Evolutionary conservation across 2,888 invertebrate species (phyloP).

Genomic region (Lasioglossum calceatum): DNA sequence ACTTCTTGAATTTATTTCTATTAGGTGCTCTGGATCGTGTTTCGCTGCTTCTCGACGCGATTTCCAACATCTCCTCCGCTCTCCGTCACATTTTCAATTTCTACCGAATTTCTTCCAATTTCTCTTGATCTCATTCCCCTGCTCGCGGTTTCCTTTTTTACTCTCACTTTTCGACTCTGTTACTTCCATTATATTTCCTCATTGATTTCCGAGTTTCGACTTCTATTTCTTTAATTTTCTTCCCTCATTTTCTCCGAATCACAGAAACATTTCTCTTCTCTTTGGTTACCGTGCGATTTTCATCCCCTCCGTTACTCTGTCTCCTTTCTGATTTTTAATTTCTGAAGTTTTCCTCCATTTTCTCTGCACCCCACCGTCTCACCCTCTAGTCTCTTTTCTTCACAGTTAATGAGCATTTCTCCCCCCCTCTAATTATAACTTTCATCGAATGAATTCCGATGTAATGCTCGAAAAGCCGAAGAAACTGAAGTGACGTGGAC

Average conservation of each 20-base stretch:
- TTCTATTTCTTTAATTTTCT: neutral
- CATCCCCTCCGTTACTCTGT: neutral
- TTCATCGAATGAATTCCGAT: neutral
- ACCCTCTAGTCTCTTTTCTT: neutral
- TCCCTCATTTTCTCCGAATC: neutral
- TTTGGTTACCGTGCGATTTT: neutral
- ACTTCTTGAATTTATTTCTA: neutral
- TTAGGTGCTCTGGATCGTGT: neutral
- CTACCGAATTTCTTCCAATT: neutral
- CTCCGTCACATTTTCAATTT: neutral
- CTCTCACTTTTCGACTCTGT: neutral
- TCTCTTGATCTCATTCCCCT: neutral
- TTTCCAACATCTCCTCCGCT: neutral
- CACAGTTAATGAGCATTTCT: neutral
- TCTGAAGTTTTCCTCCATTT: neutral
- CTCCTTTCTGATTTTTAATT: neutral
- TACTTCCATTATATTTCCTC: neutral
- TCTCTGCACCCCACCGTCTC: neutral
- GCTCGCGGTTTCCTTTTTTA: neutral
- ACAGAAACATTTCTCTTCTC: neutral
- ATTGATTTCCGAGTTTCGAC: neutral
- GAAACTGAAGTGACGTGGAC: neutral
- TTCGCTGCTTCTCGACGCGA: neutral
- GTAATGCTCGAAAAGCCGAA: neutral
- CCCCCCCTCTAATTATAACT: neutral